These are phyloP conservation scores for Tachuris rubrigastra DNA, from an alignment of 2,113 vertebrate species.

Conservation along the genomic window DNA sequence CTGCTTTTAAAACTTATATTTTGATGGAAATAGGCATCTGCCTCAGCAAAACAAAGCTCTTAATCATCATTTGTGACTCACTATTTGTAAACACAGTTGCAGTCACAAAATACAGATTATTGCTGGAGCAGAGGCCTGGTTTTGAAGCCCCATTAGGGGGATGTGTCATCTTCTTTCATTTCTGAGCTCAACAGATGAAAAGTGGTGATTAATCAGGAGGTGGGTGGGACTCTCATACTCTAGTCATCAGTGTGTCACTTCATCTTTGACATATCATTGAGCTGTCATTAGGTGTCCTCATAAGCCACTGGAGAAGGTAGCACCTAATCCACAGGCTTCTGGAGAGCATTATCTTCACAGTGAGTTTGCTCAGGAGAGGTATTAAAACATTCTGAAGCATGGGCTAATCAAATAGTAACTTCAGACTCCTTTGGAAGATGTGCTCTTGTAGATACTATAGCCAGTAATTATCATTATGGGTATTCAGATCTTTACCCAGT, in stretches of 20 bases:
- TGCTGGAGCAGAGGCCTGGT: not conserved
- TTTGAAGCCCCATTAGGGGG: not conserved
- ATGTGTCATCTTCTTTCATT: not conserved
- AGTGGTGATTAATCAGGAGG: not conserved
- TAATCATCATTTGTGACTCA: not conserved
- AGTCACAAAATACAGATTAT: not conserved
- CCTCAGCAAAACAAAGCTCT: not conserved
- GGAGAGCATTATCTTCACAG: not conserved
- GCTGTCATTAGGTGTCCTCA: not conserved
- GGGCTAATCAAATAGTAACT: not conserved
- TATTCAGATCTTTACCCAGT: not conserved
- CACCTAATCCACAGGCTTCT: fast-evolving
- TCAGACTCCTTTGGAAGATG: not conserved
- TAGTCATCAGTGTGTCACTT: not conserved
- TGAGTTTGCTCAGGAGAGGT: not conserved
- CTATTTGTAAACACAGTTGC: not conserved
- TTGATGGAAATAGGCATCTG: not conserved
- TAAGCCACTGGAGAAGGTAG: not conserved
- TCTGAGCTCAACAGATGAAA: not conserved
- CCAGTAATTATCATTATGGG: not conserved
- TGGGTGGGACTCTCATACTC: not conserved
- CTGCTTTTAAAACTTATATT: not conserved
- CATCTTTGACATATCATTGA: not conserved
- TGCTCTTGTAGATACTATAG: not conserved
- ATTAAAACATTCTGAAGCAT: not conserved